Base-by-base conservation (phyloP, 2,888 invertebrate genomes). In the Hydropsyche betteni region DNA sequence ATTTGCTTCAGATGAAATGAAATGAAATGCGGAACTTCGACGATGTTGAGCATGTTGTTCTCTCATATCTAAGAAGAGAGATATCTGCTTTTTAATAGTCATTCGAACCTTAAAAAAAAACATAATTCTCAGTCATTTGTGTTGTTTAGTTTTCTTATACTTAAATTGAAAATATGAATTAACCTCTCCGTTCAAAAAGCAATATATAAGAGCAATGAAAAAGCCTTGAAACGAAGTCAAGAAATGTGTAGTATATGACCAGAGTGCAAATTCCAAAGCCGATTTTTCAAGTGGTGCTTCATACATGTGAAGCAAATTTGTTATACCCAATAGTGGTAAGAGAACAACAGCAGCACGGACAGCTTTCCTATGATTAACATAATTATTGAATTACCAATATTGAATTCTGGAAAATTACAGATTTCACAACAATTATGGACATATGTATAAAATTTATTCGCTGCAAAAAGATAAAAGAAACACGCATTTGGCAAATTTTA, bases 101-200 rank as follows among this genome's bases (percentile, higher is more conserved):
- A 69, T 69, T 14, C 79, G 78, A 53, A 79, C 79, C 79, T 79
- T 68, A 52, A 51, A 68, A 51, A n/a, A 24, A 73, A n/a, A 1
- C 1, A 44, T 44, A 44, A 24, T 24, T 24, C 24, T 1, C 2
- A 24, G 24, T 24, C 16, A 69, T 8, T 14, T 7, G 10, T 24
- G n/a, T 4, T 68, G 16, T 24, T 12, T 14, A 24, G 1, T 34
- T 38, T 12, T 16, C 16, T 68, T 68, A 68, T 14, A 5, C 1
- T 4, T 12, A 12, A 53, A 38, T 71, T 4, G 33, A 69, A 16
- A 7, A 69, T 44, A 7, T 73, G 33, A 64, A 76, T 84, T 84
- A 84, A 95, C 95, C 91, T 96, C 95, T 79, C 91, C 92, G 81
- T 95, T 95, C 71, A 92, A 84, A 83, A 95, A 94, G 82, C 95